Percentiles rank a stretch among this genome's conserved stretches.
Conservation (phyloP, 1,140 invertebrate genomes). For the Drosophila jambulina region DNA sequence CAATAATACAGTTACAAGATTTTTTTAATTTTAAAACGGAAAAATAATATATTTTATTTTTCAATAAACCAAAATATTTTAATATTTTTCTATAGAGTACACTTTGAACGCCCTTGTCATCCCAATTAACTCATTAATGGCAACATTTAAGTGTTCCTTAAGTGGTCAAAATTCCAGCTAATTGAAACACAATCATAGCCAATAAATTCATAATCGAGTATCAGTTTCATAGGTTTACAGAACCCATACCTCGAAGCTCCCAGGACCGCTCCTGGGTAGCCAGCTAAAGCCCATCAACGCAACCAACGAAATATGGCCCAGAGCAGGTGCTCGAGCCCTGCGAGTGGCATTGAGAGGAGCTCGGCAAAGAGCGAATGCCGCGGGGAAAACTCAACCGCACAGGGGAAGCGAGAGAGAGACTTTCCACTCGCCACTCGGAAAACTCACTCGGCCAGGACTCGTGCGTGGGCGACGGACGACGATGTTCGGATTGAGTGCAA, state of each 20-base stretch:
- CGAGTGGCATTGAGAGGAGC: constrained; percentile 46
- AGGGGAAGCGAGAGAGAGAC: constrained; percentile 3
- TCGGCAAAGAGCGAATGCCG: constrained; percentile 33
- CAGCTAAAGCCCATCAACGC: constrained; percentile 27
- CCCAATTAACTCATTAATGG: neutral
- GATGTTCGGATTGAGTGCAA: neutral
- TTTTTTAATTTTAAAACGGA: neutral
- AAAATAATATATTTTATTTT: neutral
- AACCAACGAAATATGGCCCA: constrained; percentile 28
- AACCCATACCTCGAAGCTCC: neutral
- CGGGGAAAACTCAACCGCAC: constrained; percentile 34
- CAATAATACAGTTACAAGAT: too few species aligned
- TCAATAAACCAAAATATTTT: neutral
- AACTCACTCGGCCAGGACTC: constrained; percentile 18
- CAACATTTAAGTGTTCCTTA: neutral
- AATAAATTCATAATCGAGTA: constrained; percentile 1
- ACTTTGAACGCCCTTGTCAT: neutral
- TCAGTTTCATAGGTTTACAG: neutral
- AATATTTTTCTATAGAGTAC: neutral
- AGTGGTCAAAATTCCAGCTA: neutral
- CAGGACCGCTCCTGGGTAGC: constrained; percentile 22
- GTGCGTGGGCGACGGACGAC: constrained; percentile 35
- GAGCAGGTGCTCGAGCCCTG: constrained; percentile 41
- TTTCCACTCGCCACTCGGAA: constrained; percentile 34
- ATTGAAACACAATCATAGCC: constrained; percentile 1